Percentiles rank a stretch among this genome's conserved stretches.
phyloP scores from a whole-genome alignment of 2,113 vertebrate genomes.

The Eudyptes chrysolophus region DNA sequence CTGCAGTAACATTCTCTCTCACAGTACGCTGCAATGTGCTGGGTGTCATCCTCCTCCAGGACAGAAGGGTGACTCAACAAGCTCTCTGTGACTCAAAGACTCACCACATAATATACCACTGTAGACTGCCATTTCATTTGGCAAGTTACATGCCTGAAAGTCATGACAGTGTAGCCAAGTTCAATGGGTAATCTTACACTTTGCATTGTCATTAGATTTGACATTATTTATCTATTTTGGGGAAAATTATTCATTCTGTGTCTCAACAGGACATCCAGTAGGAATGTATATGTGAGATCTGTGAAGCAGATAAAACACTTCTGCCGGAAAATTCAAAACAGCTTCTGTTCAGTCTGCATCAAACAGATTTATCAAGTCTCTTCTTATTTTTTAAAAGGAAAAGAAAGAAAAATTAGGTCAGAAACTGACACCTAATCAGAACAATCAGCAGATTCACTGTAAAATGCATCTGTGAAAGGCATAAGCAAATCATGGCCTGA shows the following conservation, averaged over 20 bases:
- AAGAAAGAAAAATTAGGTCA: background rate
- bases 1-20: background rate
- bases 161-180: background rate
- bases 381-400: background rate
- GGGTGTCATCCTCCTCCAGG: background rate
- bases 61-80: background rate
- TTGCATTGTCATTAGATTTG: background rate
- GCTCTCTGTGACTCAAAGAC: background rate
- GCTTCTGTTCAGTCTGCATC: background rate
- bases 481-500: background rate
- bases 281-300: background rate
- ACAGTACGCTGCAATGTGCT: fast-evolving
- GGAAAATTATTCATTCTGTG: background rate
- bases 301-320: background rate
- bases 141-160: background rate
- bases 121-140: background rate
- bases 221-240: background rate
- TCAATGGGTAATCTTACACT: background rate
- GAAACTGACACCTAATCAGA: background rate
- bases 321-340: background rate
- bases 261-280: background rate
- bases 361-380: background rate
- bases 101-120: background rate
- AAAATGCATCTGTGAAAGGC: background rate
- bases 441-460: background rate